A percentile compares a stretch with the other conserved stretches of the same genome.
phyloP scores from a whole-genome alignment of 2,797 vertebrate genomes.

The Oophaga sylvatica region DNA sequence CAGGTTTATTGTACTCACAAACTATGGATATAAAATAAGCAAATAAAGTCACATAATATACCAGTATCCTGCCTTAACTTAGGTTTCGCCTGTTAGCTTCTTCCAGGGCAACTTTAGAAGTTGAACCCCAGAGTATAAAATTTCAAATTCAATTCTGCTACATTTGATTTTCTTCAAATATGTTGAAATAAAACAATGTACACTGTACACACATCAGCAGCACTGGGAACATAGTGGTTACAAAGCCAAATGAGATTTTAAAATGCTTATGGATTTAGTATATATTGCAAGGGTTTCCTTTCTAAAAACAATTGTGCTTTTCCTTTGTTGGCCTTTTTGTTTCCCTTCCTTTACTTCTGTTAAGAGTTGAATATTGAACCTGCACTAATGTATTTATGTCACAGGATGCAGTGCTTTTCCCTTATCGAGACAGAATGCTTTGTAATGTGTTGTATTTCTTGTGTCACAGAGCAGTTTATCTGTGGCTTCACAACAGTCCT shows the following conservation, averaged over 20 bases:
- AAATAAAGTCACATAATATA: no score
- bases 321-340: not conserved
- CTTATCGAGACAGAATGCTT: constrained; percentile 15
- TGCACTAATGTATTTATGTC: constrained; percentile 19
- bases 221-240: not conserved
- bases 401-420: not conserved
- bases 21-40: no score
- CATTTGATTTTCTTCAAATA: no score
- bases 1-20: no score
- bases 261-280: not conserved
- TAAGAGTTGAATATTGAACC: not conserved
- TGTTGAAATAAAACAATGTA: no score
- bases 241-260: no score
- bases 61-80: no score
- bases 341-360: not conserved
- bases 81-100: no score
- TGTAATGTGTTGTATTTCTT: constrained; percentile 1
- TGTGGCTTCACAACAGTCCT: constrained; percentile 21
- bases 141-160: no score
- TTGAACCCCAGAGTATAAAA: no score
- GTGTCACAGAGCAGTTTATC: constrained; percentile 18
- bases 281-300: not conserved
- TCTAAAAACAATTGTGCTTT: not conserved
- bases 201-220: not conserved
- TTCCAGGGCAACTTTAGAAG: no score